Conservation (phyloP, 2,888 invertebrate genomes). For the Trilocha varians region DNA sequence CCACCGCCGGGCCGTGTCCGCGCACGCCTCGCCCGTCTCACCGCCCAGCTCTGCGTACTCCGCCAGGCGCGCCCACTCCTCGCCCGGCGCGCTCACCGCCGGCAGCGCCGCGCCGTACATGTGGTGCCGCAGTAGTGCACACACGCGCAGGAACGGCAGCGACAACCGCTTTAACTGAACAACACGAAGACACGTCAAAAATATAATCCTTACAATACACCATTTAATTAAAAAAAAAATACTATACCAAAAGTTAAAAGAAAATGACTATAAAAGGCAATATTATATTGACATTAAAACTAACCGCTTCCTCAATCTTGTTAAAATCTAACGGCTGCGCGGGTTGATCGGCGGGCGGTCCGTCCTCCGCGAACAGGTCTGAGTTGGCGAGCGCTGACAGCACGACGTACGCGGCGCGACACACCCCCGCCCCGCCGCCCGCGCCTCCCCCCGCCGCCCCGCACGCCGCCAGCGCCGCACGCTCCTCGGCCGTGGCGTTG, state of each 20-base stretch:
- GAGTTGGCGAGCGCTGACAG: constrained; percentile 45
- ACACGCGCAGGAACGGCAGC: constrained; percentile 87
- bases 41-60: constrained; percentile 80
- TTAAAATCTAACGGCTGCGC: constrained; percentile 26
- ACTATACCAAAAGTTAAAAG: too few relatives aligned
- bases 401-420: constrained; percentile 34
- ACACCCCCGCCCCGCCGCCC: constrained; percentile 19
- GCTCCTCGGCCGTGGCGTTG: constrained; percentile 76
- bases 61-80: constrained; percentile 85
- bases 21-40: constrained; percentile 24
- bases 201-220: too few relatives aligned
- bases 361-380: constrained; percentile 77
- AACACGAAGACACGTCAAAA: too few relatives aligned
- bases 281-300: too few relatives aligned
- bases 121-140: constrained; percentile 87
- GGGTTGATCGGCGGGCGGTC: constrained; percentile 29
- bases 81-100: constrained; percentile 74
- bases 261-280: too few relatives aligned
- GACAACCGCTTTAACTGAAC: constrained; percentile 65
- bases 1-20: constrained; percentile 29
- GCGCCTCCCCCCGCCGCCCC: constrained; percentile 8
- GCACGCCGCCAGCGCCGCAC: constrained; percentile 56
- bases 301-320: constrained; percentile 33
- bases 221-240: too few relatives aligned
- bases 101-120: constrained; percentile 85